phyloP scores from a whole-genome alignment of 1,140 invertebrate genomes.

The Campoletis sonorensis region DNA sequence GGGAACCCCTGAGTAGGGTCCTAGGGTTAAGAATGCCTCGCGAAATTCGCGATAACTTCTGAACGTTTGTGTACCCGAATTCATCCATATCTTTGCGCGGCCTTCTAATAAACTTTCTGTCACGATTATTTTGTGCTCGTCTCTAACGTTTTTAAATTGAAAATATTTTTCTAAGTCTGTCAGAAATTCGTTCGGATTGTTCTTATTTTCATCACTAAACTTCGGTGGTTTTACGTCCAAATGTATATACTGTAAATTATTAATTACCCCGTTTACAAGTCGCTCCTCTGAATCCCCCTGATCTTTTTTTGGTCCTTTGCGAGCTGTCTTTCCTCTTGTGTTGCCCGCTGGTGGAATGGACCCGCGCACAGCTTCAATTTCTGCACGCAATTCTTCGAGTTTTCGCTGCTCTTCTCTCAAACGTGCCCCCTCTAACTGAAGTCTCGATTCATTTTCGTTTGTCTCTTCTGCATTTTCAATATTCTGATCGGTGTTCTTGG shows the following conservation, averaged over 20 bases:
- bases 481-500: neutral
- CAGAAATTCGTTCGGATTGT: no score
- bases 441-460: neutral
- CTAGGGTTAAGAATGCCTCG: constrained; percentile 35
- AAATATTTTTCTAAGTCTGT: no score
- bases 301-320: neutral
- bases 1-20: no score
- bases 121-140: neutral
- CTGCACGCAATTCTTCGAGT: neutral
- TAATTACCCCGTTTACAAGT: constrained; percentile 3
- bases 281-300: neutral
- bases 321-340: neutral
- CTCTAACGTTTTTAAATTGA: no score
- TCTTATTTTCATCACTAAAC: neutral
- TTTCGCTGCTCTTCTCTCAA: neutral
- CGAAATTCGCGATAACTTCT: constrained; percentile 20
- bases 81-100: neutral
- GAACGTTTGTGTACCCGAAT: no score
- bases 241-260: neutral
- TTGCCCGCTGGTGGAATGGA: neutral
- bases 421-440: neutral
- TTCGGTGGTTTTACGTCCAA: neutral
- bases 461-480: neutral
- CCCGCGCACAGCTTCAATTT: neutral
- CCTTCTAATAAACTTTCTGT: constrained; percentile 18